Percentiles rank a stretch among this genome's conserved stretches.
phyloP scores from a whole-genome alignment of 1,140 invertebrate species.

The Whitmania pigra region DNA sequence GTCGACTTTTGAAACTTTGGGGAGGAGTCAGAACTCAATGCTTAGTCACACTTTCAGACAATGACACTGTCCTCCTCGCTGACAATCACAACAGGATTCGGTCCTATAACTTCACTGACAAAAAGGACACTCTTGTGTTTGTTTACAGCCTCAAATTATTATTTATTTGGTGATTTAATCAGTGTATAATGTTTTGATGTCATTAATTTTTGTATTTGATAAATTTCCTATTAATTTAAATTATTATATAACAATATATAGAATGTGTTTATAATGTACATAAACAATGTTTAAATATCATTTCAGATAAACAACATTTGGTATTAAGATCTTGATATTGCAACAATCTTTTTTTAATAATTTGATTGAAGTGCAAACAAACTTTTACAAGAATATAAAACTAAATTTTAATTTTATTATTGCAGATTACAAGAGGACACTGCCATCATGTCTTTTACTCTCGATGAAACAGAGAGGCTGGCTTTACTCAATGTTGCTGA shows the following conservation, averaged over 20 bases:
- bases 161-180: no score
- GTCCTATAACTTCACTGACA: conserved; percentile 75
- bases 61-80: conserved; percentile 79
- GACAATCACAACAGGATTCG: conserved; percentile 92
- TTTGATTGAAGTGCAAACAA: no score
- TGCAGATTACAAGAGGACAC: conserved; percentile 80
- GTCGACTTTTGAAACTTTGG: conserved; percentile 79
- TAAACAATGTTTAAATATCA: no score
- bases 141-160: no score
- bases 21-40: conserved; percentile 93
- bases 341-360: background rate
- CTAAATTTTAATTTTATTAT: conserved; percentile 20
- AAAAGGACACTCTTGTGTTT: conserved; percentile 61
- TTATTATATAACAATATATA: no score
- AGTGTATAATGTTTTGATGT: no score
- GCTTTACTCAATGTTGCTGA: conserved; percentile 83
- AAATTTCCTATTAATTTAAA: no score
- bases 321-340: background rate
- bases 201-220: no score
- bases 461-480: conserved; percentile 73
- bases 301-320: no score
- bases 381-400: no score
- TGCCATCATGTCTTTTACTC: conserved; percentile 88
- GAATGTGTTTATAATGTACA: no score
- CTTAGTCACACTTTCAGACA: conserved; percentile 68